Evolutionary conservation across 2,797 vertebrate genomes (phyloP).

Genomic region (Garrulus glandarius): DNA sequence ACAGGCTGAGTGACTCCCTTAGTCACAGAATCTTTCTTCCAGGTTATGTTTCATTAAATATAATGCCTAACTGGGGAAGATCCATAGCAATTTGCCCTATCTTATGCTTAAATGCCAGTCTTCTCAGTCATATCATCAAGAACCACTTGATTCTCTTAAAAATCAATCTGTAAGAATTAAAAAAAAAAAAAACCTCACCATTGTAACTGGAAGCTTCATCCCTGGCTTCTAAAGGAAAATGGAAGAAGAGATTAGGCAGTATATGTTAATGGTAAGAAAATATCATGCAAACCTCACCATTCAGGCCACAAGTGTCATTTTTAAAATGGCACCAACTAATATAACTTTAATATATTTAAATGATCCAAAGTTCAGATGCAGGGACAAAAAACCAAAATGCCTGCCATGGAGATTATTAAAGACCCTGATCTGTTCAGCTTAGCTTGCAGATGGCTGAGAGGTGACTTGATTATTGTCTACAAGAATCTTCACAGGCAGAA

Average conservation of each 20-base stretch:
- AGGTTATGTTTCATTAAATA: background rate
- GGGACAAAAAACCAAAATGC: background rate
- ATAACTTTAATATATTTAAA: background rate
- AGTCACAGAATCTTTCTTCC: background rate
- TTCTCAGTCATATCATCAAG: background rate
- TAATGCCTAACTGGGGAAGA: background rate
- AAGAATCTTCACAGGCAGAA: background rate
- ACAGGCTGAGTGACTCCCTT: background rate
- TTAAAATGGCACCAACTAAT: background rate
- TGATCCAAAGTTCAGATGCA: background rate
- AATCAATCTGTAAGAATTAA: accelerated
- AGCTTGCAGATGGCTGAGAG: background rate
- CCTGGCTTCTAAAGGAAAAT: background rate
- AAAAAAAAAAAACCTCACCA: background rate
- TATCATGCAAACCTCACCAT: background rate
- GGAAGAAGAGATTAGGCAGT: background rate
- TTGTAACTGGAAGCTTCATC: background rate
- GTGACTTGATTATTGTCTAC: background rate
- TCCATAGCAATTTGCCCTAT: background rate
- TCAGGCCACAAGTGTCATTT: background rate
- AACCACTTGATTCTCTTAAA: background rate
- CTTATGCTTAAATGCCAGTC: background rate
- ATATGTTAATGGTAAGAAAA: background rate
- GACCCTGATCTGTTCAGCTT: background rate
- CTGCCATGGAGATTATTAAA: background rate